Evolutionary conservation across 2,888 invertebrate genomes (phyloP).

Genomic region (Ditylenchus weischeri): DNA sequence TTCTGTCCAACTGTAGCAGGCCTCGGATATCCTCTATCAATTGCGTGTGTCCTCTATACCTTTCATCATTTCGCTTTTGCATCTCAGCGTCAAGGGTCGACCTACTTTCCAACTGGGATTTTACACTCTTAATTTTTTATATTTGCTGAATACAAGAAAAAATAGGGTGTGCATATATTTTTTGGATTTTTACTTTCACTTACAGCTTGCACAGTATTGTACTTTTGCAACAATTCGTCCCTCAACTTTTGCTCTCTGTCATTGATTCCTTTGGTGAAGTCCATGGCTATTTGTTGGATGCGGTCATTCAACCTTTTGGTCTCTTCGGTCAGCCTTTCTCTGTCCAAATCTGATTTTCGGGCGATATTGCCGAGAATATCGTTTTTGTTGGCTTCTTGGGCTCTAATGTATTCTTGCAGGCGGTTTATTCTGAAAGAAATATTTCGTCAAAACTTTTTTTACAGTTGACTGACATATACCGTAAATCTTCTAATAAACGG

Average conservation of each 20-base stretch:
- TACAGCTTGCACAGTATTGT: slow-evolving; percentile 30
- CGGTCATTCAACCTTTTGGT: slow-evolving; percentile 50
- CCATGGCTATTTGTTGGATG: slow-evolving; percentile 49
- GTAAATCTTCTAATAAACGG: too few species aligned
- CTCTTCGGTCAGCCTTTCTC: slow-evolving; percentile 51
- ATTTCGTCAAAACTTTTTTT: neutral
- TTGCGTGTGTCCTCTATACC: slow-evolving; percentile 32
- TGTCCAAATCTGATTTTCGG: slow-evolving; percentile 47
- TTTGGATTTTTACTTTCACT: neutral
- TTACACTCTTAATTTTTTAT: slow-evolving; percentile 39
- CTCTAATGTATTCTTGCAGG: slow-evolving; percentile 47
- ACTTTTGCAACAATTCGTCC: slow-evolving; percentile 44
- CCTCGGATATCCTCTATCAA: slow-evolving; percentile 41
- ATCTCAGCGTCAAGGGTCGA: slow-evolving; percentile 44
- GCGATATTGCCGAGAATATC: slow-evolving; percentile 47
- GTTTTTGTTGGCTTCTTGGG: slow-evolving; percentile 47
- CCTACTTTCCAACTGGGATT: slow-evolving; percentile 40
- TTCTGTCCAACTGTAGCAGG: slow-evolving; percentile 37
- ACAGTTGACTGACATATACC: too few species aligned
- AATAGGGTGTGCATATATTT: too few species aligned
- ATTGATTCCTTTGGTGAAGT: slow-evolving; percentile 46
- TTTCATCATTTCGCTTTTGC: slow-evolving; percentile 36
- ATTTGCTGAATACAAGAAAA: neutral
- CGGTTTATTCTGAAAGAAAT: slow-evolving; percentile 41
- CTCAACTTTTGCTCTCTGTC: slow-evolving; percentile 45